Percentiles rank a stretch among this genome's conserved stretches.
These are phyloP conservation scores for Drosophila buzzatii DNA, from an alignment of 2,888 invertebrate species.

Conservation along the genomic window DNA sequence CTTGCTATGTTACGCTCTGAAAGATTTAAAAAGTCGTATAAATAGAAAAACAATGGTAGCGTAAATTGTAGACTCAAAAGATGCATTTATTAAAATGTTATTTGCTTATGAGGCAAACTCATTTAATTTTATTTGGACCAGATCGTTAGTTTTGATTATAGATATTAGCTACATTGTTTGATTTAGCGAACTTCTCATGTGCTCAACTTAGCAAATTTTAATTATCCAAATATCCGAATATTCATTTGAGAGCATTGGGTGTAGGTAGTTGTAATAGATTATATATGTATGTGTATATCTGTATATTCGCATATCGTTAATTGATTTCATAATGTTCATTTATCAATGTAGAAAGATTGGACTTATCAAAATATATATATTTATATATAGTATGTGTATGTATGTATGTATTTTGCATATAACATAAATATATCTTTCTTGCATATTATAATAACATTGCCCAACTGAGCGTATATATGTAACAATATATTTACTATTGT, in stretches of 20 bases:
- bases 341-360: slow-evolving; percentile 35
- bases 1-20: not conserved
- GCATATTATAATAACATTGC: slow-evolving; percentile 34
- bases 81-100: slow-evolving; percentile 8
- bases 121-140: slow-evolving; percentile 36
- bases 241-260: slow-evolving; percentile 14
- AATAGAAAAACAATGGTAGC: not conserved
- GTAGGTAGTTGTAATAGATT: slow-evolving; percentile 13
- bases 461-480: slow-evolving; percentile 34
- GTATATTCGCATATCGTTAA: slow-evolving; percentile 23
- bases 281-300: not conserved
- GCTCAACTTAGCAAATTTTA: slow-evolving; percentile 3
- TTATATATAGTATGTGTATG: slow-evolving; percentile 5
- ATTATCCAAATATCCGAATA: slow-evolving; percentile 11
- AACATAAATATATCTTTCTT: slow-evolving; percentile 31
- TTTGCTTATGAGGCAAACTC: slow-evolving; percentile 15
- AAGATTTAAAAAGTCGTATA: not conserved
- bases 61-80: not conserved
- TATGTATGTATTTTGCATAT: slow-evolving; percentile 27
- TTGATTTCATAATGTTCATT: slow-evolving; percentile 18
- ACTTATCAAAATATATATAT: slow-evolving; percentile 41
- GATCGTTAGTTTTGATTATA: slow-evolving; percentile 40
- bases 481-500: slow-evolving; percentile 30
- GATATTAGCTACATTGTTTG: slow-evolving; percentile 31
- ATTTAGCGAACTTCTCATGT: slow-evolving; percentile 4